phyloP scores from a whole-genome alignment of 2,797 vertebrate genomes.

The Hirundo rustica region DNA sequence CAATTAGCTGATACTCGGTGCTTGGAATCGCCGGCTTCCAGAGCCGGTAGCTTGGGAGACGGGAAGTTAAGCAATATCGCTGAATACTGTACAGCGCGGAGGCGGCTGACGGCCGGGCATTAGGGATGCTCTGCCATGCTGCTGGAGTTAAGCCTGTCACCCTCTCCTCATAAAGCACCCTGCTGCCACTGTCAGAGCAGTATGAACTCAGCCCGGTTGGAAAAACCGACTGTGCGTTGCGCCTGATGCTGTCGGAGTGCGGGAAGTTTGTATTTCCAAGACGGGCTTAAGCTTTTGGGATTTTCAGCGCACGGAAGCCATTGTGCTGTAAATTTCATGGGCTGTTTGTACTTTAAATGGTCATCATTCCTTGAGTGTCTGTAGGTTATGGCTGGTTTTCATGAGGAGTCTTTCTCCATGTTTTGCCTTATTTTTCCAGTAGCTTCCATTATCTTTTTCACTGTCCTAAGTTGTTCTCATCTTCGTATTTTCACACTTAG shows the following conservation, averaged over 20 bases:
- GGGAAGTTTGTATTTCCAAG: background rate
- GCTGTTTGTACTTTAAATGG: background rate
- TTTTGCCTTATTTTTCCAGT: background rate
- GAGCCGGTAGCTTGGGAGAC: background rate
- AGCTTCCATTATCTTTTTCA: background rate
- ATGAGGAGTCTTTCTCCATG: background rate
- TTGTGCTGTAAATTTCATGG: background rate
- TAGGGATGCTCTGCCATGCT: constrained; percentile 26
- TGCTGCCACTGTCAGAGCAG: background rate
- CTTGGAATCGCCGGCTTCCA: background rate
- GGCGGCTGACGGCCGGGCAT: background rate
- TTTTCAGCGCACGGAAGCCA: background rate
- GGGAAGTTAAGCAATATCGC: background rate
- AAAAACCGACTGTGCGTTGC: background rate
- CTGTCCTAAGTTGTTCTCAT: background rate
- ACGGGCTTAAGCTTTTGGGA: background rate
- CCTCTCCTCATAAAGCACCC: background rate
- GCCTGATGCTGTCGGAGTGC: accelerated
- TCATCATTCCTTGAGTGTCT: background rate
- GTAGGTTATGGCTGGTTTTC: background rate
- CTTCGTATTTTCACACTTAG: background rate
- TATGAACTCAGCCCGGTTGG: background rate
- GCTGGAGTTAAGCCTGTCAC: background rate
- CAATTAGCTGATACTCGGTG: background rate
- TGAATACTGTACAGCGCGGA: background rate